phyloP scores from a whole-genome alignment of 2,888 invertebrate genomes.

The Chymomyza caudatula region DNA sequence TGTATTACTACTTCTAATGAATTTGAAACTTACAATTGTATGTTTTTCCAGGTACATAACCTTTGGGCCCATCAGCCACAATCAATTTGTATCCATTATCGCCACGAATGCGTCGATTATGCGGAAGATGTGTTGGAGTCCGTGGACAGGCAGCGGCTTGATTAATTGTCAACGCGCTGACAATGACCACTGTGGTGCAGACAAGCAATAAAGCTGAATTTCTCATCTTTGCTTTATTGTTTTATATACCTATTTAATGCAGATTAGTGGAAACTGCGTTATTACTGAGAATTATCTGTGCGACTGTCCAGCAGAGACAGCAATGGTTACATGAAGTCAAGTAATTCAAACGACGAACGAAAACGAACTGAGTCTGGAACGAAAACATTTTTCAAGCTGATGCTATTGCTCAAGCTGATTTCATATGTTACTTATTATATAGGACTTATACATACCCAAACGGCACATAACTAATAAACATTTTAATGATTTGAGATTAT shows the following conservation, averaged over 20 bases:
- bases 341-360: conserved; percentile 36
- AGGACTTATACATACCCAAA: not conserved
- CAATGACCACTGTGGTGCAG: conserved; percentile 21
- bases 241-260: conserved; percentile 17
- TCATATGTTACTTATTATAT: not conserved
- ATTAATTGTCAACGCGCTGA: conserved; percentile 59
- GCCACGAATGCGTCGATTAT: conserved; percentile 82
- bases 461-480: not conserved
- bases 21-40: conserved; percentile 84
- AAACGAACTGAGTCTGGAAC: conserved; percentile 38
- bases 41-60: conserved; percentile 89
- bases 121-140: conserved; percentile 74
- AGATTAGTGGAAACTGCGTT: conserved; percentile 24
- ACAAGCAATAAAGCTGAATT: not conserved
- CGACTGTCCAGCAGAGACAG: not conserved
- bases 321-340: conserved; percentile 24
- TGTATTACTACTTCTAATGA: not conserved
- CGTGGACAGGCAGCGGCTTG: conserved; percentile 73
- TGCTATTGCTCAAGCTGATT: not conserved
- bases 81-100: conserved; percentile 92
- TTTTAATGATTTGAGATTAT: not conserved
- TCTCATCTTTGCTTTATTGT: conserved; percentile 1
- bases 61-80: conserved; percentile 87
- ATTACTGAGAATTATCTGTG: conserved; percentile 20
- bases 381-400: conserved; percentile 16